These are phyloP conservation scores for Stichopus chloronotus DNA, from an alignment of 35 echinoderm and acorn worm genomes.

Conservation along the genomic window DNA sequence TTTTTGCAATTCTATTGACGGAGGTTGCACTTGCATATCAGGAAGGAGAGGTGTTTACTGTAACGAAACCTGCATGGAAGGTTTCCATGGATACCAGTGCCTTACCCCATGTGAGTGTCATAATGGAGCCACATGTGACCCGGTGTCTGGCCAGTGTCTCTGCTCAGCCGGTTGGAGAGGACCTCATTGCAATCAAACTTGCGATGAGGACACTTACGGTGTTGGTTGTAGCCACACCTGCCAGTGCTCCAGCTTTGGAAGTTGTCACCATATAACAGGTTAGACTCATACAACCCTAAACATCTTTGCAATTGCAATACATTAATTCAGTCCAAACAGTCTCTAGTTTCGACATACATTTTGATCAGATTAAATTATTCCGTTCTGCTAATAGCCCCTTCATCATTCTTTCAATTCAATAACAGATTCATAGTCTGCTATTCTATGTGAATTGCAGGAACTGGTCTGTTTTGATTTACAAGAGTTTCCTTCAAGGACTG, in stretches of 20 bases:
- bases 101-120: conserved; percentile 62
- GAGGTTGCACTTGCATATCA: conserved; percentile 63
- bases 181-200: conserved; percentile 43
- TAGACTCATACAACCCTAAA: background rate
- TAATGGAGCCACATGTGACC: conserved; percentile 67
- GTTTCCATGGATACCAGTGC: conserved; percentile 68
- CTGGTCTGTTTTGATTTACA: too few relatives aligned
- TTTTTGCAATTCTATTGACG: conserved; percentile 67
- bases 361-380: too few relatives aligned
- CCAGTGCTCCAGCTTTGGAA: conserved; percentile 59
- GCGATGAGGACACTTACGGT: conserved; percentile 66
- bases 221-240: conserved; percentile 61
- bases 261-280: conserved; percentile 82
- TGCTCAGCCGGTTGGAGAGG: conserved; percentile 75
- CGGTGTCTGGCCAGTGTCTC: conserved; percentile 69
- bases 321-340: too few relatives aligned
- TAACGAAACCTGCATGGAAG: conserved; percentile 11
- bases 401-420: too few relatives aligned
- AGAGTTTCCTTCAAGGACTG: too few relatives aligned
- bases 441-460: too few relatives aligned
- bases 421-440: too few relatives aligned
- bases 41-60: conserved; percentile 66
- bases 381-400: too few relatives aligned
- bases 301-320: too few relatives aligned
- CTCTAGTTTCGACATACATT: too few relatives aligned